Evolutionary conservation across 2,888 invertebrate species (phyloP).

Genomic region (Eupithecia abbreviata): DNA sequence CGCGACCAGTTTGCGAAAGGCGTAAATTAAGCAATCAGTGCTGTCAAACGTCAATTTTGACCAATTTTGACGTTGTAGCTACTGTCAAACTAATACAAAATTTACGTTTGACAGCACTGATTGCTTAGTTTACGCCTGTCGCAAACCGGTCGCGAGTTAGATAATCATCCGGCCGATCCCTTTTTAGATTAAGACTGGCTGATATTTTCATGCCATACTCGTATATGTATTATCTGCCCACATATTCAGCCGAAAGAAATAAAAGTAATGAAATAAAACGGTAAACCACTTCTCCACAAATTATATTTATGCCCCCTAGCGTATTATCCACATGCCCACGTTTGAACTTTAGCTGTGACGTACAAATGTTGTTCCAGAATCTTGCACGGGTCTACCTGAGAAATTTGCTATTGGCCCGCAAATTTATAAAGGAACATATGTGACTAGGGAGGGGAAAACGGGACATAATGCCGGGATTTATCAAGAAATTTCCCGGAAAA

Average conservation of each 20-base stretch:
- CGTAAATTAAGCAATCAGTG: no score
- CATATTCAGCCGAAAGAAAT: not conserved
- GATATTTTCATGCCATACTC: not conserved
- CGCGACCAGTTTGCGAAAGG: no score
- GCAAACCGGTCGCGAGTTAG: no score
- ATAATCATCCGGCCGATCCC: no score
- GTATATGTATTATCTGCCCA: not conserved
- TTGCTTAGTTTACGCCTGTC: no score
- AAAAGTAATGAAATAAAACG: not conserved
- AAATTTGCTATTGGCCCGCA: slow-evolving; percentile 39
- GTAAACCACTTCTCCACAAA: not conserved
- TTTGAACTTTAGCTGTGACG: slow-evolving; percentile 19
- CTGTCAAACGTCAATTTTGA: no score
- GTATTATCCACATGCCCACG: slow-evolving; percentile 11
- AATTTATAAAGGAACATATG: slow-evolving; percentile 43
- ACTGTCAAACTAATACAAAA: no score
- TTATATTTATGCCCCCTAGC: not conserved
- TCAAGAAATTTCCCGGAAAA: not conserved
- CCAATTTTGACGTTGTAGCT: no score
- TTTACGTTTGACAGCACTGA: no score
- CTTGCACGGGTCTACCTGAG: slow-evolving; percentile 32
- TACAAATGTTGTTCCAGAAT: slow-evolving; percentile 27
- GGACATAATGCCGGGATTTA: slow-evolving; percentile 20
- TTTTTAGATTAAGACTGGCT: not conserved
- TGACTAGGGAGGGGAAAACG: slow-evolving; percentile 34